These are phyloP conservation scores for Diploscapter pachys DNA, from an alignment of 1,140 invertebrate species.

Conservation along the genomic window DNA sequence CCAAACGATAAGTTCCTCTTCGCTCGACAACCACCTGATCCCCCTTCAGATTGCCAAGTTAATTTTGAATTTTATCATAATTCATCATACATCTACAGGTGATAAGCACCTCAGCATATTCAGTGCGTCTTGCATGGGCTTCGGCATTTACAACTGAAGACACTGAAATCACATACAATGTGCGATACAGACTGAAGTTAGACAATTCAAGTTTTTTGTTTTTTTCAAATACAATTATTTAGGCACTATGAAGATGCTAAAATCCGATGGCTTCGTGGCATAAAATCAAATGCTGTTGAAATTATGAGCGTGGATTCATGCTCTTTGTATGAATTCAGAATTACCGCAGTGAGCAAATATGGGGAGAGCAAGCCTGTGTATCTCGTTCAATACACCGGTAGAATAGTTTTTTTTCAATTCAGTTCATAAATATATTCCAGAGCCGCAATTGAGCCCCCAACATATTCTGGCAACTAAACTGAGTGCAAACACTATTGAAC, in stretches of 20 bases:
- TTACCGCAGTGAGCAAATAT: constrained; percentile 56
- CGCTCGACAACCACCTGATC: constrained; percentile 53
- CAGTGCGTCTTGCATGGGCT: constrained; percentile 55
- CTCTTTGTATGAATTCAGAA: constrained; percentile 57
- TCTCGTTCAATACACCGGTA: constrained; percentile 57
- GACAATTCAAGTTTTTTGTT: too few species aligned
- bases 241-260: constrained; percentile 49
- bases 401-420: constrained; percentile 4
- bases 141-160: constrained; percentile 52
- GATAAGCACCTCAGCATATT: constrained; percentile 55
- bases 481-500: constrained; percentile 53
- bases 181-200: constrained; percentile 56
- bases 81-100: constrained; percentile 25
- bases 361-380: constrained; percentile 56
- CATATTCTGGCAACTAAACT: constrained; percentile 56
- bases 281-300: constrained; percentile 42
- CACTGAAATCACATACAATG: constrained; percentile 54
- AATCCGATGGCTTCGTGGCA: constrained; percentile 52
- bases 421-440: constrained; percentile 31
- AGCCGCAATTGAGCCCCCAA: constrained; percentile 56
- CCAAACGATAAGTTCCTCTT: constrained; percentile 59
- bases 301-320: constrained; percentile 58
- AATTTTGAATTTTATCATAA: background rate
- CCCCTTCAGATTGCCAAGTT: constrained; percentile 54
- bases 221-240: constrained; percentile 12